Evolutionary conservation across 2,113 vertebrate genomes (phyloP).

Genomic region (Nesogale talazaci): DNA sequence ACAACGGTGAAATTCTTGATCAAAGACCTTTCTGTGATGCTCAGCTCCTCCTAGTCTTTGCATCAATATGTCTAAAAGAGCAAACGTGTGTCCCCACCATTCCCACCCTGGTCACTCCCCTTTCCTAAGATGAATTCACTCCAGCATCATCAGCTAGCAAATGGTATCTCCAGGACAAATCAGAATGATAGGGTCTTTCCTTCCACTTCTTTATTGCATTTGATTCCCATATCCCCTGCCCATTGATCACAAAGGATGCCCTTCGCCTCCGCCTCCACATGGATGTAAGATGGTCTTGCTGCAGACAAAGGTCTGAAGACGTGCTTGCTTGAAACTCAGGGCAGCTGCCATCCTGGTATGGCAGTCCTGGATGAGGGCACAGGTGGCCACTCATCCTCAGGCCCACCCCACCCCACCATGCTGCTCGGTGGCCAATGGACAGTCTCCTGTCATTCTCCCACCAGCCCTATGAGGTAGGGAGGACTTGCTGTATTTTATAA

Average conservation of each 20-base stretch:
- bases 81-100: not conserved
- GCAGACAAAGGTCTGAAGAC: too few species aligned
- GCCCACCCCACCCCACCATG: too few species aligned
- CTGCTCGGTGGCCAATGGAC: not conserved
- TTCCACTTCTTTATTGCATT: not conserved
- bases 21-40: not conserved
- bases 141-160: not conserved
- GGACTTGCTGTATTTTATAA: conserved; percentile 15
- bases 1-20: not conserved
- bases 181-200: not conserved
- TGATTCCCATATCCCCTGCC: not conserved
- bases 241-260: not conserved
- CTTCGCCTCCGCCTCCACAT: not conserved
- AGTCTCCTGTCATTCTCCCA: conserved; percentile 8
- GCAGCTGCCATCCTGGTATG: too few species aligned
- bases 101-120: not conserved
- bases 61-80: not conserved
- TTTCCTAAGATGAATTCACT: not conserved
- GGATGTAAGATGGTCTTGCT: too few species aligned
- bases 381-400: too few species aligned
- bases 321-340: too few species aligned
- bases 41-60: not conserved
- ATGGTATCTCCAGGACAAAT: not conserved
- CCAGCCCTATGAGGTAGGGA: not conserved
- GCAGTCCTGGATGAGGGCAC: too few species aligned